These are phyloP conservation scores for Copidosoma floridanum DNA, from an alignment of 1,140 invertebrate genomes.

Conservation along the genomic window DNA sequence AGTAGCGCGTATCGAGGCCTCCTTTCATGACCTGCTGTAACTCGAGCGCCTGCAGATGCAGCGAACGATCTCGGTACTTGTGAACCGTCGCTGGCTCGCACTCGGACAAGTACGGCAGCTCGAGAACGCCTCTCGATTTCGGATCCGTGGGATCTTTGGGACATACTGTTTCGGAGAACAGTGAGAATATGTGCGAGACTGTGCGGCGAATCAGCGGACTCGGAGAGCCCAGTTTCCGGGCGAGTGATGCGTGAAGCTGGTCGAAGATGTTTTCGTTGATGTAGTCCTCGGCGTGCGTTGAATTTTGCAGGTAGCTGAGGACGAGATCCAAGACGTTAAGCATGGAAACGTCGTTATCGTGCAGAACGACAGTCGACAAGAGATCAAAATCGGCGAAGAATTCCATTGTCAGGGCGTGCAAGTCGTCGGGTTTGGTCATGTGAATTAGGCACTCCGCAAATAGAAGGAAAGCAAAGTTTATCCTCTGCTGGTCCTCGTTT, in stretches of 20 bases:
- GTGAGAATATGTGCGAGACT: slow-evolving; percentile 69
- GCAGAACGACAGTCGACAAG: slow-evolving; percentile 32
- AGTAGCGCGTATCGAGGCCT: slow-evolving; percentile 59
- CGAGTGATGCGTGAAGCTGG: slow-evolving; percentile 33
- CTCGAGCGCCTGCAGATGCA: slow-evolving; percentile 70
- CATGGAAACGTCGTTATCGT: slow-evolving; percentile 37
- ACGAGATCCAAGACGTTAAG: slow-evolving; percentile 43
- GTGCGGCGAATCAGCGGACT: slow-evolving; percentile 65
- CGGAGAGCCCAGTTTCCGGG: slow-evolving; percentile 39
- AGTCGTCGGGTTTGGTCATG: slow-evolving; percentile 52
- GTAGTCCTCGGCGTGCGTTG: slow-evolving; percentile 23
- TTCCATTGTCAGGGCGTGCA: slow-evolving; percentile 47
- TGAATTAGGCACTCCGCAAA: slow-evolving; percentile 62
- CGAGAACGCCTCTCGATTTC: slow-evolving; percentile 44
- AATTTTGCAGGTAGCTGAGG: slow-evolving; percentile 34
- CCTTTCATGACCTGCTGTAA: slow-evolving; percentile 61
- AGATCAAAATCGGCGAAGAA: slow-evolving; percentile 35
- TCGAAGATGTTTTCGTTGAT: slow-evolving; percentile 40
- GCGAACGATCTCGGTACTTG: slow-evolving; percentile 75
- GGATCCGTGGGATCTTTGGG: too few relatives aligned
- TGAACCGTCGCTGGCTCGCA: slow-evolving; percentile 65
- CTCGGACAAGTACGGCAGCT: slow-evolving; percentile 61
- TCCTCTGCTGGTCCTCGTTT: slow-evolving; percentile 21
- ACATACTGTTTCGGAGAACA: slow-evolving; percentile 57
- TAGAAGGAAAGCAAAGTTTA: slow-evolving; percentile 45